Base-by-base conservation (phyloP, 92 coral and sea anemone species). In the Umimayanthus chanpuru region DNA sequence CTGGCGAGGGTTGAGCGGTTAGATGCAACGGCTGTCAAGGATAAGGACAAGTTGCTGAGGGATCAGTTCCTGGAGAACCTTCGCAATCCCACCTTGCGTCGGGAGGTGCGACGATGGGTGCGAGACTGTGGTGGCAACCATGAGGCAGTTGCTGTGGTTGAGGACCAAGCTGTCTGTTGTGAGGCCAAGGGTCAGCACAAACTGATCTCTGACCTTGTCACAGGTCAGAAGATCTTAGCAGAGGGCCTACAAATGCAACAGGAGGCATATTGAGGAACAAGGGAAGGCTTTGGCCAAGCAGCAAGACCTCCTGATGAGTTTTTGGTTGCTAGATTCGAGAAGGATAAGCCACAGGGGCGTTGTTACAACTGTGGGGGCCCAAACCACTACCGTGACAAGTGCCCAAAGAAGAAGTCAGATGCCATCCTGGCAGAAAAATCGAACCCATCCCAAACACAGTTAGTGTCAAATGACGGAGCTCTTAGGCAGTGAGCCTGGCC, bases 61-160 rank as follows among this genome's bases (percentile, higher is more conserved):
- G 85, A 90, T 20, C 93, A 90, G 75, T 91, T 88, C 61, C 56
- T 88, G 49, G 89, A 91, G 30, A 88, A 91, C 86, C 81, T 91
- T 0, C 32, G 82, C 2, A 89, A 88, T 56, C 14, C 76, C 20
- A 66, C 4, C 2, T 30, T 70, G 12, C 15, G 75, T 14, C 12
- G 75, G 20, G 87, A 88, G 81, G 87, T 88, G 38, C 75, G 81
- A 30, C 74, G 76, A 0, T 58, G 76, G 40, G 76, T 88, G 74
- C 29, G 80, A 2, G 85, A 87, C 28, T 9, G n/a, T 25, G 16
- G 75, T 15, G 15, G 8, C 36, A 5, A 2, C 40, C 2, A 39
- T 6, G 2, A 32, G 32, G 40, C 30, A 71, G 75, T 32, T 32
- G n/a, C n/a, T n/a, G n/a, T n/a, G n/a, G n/a, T n/a, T n/a, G n/a